Base-by-base conservation (phyloP, 2,888 invertebrate genomes). In the Petrolisthes cinctipes region DNA sequence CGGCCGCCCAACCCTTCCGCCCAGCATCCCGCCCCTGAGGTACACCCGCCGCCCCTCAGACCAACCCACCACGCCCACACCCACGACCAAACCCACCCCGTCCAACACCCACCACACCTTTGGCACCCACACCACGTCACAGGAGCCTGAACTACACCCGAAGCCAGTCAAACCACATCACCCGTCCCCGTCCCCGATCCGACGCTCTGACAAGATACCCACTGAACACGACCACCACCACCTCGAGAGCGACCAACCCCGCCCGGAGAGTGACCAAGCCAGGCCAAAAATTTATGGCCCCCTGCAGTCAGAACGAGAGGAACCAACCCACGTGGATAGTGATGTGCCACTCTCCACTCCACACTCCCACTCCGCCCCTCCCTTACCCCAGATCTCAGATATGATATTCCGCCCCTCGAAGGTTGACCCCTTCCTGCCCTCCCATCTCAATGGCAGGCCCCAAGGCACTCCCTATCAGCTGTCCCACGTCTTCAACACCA, bases 11-110 rank as follows among this genome's bases (percentile, higher is more conserved):
- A 66, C 83, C 20, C 61, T 73, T 6, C 86, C 86, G 14, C 20
- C 71, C 23, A 81, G 23, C 73, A 79, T 87, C 66, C 87, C 87
- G 2, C 83, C 87, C 0, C 73, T 87, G 17, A 80, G 87, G 61
- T 87, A 87, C 81, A 87, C 87, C 53, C 76, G 83, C 5, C 87
- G 87, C 53, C 87, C 87, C 23, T 54, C 86, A 4, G 4, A 23
- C 17, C 37, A 23, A 7, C 17, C 80, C 14, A 73, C 81, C 4
- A n/a, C 57, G n/a, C 11, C 83, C 57, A 71, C 57, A 37, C 56
- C 23, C 7, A 17, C 78, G 0, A 14, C 66, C 78, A 79, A 54
- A 6, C 23, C 54, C 9, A 17, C 54, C 20, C n/a, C 5, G 11
- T 23, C 53, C 71, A 5, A 53, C 51, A n/a, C 11, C 61, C n/a